Base-by-base conservation (phyloP, 2,888 invertebrate species). In the Tortricodes alternella region DNA sequence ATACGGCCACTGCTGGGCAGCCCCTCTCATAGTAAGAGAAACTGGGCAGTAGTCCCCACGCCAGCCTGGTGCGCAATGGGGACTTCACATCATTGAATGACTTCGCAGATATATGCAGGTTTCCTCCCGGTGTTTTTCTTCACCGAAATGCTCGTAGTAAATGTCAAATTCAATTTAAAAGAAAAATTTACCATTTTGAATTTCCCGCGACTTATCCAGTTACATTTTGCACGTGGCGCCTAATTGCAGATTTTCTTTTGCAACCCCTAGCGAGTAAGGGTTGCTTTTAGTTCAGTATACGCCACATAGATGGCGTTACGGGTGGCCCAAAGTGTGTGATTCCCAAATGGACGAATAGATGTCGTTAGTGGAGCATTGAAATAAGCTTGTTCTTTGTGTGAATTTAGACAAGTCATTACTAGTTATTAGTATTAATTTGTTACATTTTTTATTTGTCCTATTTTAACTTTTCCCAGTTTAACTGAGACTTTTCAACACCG, bases 261-360 rank as follows among this genome's bases (percentile, higher is more conserved):
- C 88, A 89, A 89, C 89, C 89, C 89, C 70, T 83, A 79, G 78
- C 64, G 27, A 61, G 46, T 60, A 70, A 69, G 89, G 89, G 89
- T 70, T 86, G 85, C 73, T 74, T 69, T 62, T 71, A 74, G 76
- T 89, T 75, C 72, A 5, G 18, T 32, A 48, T 35, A 4, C 3
- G 34, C 43, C 29, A 8, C 23, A 73, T 53, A 89, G 89, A 86
- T 89, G 89, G 84, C 86, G 84, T 60, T 51, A 39, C 2, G 35
- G 32, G 9, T 27, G 21, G 24, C 52, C 11, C 37, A 27, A 46
- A n/a, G 27, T 49, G 56, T 53, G 67, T 67, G 62, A 53, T 56
- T 62, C 52, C 11, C 3, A 3, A 44, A 57, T 53, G 32, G 19
- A 18, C 15, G 51, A 57, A 66, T 53, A 89, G 88, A 86, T 89